Conservation (phyloP, 2,797 vertebrate genomes). For the Leptatherina wallacei region DNA sequence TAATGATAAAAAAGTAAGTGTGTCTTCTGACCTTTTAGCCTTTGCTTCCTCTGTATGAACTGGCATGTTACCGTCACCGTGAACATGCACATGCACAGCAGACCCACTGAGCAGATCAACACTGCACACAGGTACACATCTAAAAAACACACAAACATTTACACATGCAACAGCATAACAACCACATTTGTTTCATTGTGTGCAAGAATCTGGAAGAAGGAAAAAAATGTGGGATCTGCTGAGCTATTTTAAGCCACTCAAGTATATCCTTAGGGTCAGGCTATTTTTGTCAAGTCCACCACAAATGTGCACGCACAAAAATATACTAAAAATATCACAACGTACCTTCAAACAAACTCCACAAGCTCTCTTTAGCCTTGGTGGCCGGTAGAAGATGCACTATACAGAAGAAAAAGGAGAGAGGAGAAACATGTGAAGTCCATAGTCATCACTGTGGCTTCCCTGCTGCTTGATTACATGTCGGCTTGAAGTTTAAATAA, state of each 20-base stretch:
- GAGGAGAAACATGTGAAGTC: slow-evolving; percentile 52
- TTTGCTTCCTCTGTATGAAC: slow-evolving; percentile 89
- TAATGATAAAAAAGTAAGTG: background rate
- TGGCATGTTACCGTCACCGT: slow-evolving; percentile 90
- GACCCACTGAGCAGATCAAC: slow-evolving; percentile 91
- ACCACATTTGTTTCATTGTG: slow-evolving; percentile 4
- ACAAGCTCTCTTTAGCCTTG: slow-evolving; percentile 78
- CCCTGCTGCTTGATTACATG: slow-evolving; percentile 71
- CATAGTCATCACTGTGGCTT: slow-evolving; percentile 75
- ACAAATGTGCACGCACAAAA: slow-evolving; percentile 31
- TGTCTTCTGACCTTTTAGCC: slow-evolving; percentile 85
- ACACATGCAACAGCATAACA: slow-evolving; percentile 5
- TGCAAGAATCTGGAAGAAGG: slow-evolving; percentile 11
- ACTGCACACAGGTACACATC: slow-evolving; percentile 92
- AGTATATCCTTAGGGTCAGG: slow-evolving; percentile 46
- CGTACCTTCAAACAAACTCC: slow-evolving; percentile 87
- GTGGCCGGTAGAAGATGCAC: slow-evolving; percentile 78
- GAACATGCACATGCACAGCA: slow-evolving; percentile 93
- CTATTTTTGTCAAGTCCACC: slow-evolving; percentile 56
- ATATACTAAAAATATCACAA: slow-evolving; percentile 41
- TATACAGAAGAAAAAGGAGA: slow-evolving; percentile 55
- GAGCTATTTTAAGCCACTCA: slow-evolving; percentile 49
- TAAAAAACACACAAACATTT: slow-evolving; percentile 78
- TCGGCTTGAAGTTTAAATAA: slow-evolving; percentile 72
- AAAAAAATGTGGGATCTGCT: slow-evolving; percentile 19